These are phyloP conservation scores for Grallaria varia DNA, from an alignment of 2,113 vertebrate species.

Conservation along the genomic window DNA sequence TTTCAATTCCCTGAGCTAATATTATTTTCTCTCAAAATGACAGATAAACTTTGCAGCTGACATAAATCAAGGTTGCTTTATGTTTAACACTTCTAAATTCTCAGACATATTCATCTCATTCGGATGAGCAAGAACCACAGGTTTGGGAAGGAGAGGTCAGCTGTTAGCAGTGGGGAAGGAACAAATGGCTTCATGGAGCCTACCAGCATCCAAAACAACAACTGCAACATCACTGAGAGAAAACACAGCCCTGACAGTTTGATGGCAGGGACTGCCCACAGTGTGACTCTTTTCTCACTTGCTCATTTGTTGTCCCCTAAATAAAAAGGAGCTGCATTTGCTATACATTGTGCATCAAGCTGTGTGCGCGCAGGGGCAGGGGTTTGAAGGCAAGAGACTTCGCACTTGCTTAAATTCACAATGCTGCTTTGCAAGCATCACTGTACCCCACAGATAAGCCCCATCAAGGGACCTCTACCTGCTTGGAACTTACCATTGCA, in stretches of 20 bases:
- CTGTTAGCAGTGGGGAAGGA: not conserved
- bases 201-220: not conserved
- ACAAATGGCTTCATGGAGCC: not conserved
- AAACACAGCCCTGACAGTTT: not conserved
- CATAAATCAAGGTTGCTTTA: not conserved
- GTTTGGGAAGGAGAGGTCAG: not conserved
- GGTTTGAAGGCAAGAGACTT: not conserved
- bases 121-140: not conserved
- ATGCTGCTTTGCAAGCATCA: not conserved
- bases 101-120: not conserved
- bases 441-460: not conserved
- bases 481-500: conserved; percentile 79
- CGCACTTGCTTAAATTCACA: not conserved
- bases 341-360: not conserved
- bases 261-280: not conserved
- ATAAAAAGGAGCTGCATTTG: not conserved
- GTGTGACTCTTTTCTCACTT: not conserved
- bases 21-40: not conserved
- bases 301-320: not conserved
- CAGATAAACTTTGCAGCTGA: not conserved
- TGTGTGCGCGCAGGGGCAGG: not conserved
- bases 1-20: not conserved
- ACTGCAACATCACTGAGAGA: not conserved
- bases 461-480: not conserved
- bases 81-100: not conserved